A percentile compares a stretch with the other conserved stretches of the same genome.
Conservation (phyloP, 2,888 invertebrate genomes). For the Saturnia pavonia region DNA sequence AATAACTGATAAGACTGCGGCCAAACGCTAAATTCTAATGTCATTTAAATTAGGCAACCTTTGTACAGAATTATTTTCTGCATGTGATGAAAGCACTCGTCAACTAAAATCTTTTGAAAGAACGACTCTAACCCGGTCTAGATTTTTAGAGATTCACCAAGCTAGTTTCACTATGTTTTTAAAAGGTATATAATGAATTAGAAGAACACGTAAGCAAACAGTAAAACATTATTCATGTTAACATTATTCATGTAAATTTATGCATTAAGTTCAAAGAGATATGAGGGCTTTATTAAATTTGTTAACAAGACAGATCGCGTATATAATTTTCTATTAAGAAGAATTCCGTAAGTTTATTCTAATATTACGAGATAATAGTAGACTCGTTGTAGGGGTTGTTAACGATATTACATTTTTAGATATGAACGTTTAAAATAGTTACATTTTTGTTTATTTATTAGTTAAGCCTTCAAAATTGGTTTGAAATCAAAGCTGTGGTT, state of each 20-base stretch:
- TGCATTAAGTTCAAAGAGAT: constrained; percentile 44
- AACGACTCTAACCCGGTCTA: neutral
- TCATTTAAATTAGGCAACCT: no score
- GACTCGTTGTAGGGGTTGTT: neutral
- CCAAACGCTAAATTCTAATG: no score
- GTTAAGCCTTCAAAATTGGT: neutral
- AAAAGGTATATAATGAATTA: neutral
- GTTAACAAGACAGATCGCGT: constrained; percentile 30
- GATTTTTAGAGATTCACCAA: neutral
- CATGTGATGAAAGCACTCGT: no score
- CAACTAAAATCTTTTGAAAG: neutral
- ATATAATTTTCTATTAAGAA: constrained; percentile 28
- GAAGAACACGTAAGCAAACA: constrained; percentile 9
- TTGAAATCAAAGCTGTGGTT: neutral
- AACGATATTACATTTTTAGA: neutral
- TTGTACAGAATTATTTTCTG: neutral
- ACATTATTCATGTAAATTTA: constrained; percentile 42
- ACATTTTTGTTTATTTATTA: neutral
- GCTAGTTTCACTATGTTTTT: neutral
- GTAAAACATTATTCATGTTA: constrained; percentile 21
- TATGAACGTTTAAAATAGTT: neutral
- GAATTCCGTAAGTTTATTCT: constrained; percentile 10
- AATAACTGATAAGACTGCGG: no score
- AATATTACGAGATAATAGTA: neutral
- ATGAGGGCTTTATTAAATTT: constrained; percentile 35